Evolutionary conservation across 1,140 invertebrate species (phyloP).

Genomic region (Neodiprion fabricii): DNA sequence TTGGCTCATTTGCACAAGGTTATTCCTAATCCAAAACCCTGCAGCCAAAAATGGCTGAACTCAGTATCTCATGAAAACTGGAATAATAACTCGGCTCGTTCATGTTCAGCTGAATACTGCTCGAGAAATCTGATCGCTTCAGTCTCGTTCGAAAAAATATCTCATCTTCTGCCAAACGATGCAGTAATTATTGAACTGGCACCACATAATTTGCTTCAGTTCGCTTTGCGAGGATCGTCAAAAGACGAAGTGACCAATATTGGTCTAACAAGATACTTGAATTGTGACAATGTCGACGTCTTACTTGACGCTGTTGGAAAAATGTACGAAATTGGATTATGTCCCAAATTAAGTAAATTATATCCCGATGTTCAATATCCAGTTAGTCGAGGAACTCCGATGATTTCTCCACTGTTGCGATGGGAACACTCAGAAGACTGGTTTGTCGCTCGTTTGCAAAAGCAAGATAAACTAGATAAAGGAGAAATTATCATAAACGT

Average conservation of each 20-base stretch:
- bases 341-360: slow-evolving; percentile 60
- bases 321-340: slow-evolving; percentile 58
- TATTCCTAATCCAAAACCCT: slow-evolving; percentile 70
- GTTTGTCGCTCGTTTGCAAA: slow-evolving; percentile 55
- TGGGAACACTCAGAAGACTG: slow-evolving; percentile 87
- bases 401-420: slow-evolving; percentile 76
- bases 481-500: slow-evolving; percentile 43
- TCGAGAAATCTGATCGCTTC: slow-evolving; percentile 88
- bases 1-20: slow-evolving; percentile 75
- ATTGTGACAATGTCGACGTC: slow-evolving; percentile 70
- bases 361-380: slow-evolving; percentile 76
- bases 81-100: slow-evolving; percentile 70
- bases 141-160: slow-evolving; percentile 87
- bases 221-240: slow-evolving; percentile 63
- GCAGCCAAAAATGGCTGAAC: slow-evolving; percentile 85
- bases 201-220: slow-evolving; percentile 66
- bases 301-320: slow-evolving; percentile 74
- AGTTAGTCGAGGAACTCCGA: slow-evolving; percentile 79
- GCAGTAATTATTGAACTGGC: slow-evolving; percentile 84
- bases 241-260: slow-evolving; percentile 70
- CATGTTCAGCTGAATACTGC: slow-evolving; percentile 90
- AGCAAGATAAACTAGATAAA: slow-evolving; percentile 22
- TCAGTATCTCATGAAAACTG: slow-evolving; percentile 82
- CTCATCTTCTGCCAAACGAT: slow-evolving; percentile 77
- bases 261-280: slow-evolving; percentile 75